These are phyloP conservation scores for Rhyzopertha dominica DNA, from an alignment of 1,140 invertebrate genomes.

Conservation along the genomic window DNA sequence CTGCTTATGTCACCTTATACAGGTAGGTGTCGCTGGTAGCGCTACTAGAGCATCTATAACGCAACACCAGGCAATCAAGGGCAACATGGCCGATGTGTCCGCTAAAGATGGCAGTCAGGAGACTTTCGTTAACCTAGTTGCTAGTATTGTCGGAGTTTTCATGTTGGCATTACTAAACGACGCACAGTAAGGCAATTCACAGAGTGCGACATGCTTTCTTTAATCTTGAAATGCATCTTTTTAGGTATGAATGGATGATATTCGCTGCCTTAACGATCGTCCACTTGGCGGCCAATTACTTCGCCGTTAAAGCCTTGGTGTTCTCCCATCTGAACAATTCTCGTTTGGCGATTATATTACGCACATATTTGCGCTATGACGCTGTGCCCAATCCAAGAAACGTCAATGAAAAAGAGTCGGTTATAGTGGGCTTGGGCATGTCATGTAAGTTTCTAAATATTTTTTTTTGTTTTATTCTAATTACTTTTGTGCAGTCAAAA, in stretches of 20 bases:
- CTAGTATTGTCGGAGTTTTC: slow-evolving; percentile 70
- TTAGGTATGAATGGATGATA: slow-evolving; percentile 60
- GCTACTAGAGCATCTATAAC: slow-evolving; percentile 89
- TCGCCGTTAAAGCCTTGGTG: slow-evolving; percentile 68
- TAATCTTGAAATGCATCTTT: slow-evolving; percentile 24
- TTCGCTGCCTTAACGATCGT: slow-evolving; percentile 70
- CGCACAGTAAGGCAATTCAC: slow-evolving; percentile 42
- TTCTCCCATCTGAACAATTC: slow-evolving; percentile 77
- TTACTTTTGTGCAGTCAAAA: slow-evolving; percentile 44
- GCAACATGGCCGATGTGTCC: slow-evolving; percentile 90
- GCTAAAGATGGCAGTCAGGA: slow-evolving; percentile 97
- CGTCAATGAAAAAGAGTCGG: slow-evolving; percentile 57
- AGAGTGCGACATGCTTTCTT: not conserved
- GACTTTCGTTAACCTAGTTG: slow-evolving; percentile 86
- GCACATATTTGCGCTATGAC: slow-evolving; percentile 54
- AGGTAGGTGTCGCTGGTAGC: slow-evolving; percentile 78
- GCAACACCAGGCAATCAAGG: slow-evolving; percentile 82
- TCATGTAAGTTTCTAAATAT: slow-evolving; percentile 41
- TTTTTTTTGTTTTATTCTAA: slow-evolving; percentile 38
- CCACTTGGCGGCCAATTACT: slow-evolving; percentile 83
- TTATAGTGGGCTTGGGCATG: slow-evolving; percentile 50
- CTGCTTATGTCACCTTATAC: slow-evolving; percentile 9
- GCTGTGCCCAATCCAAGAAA: slow-evolving; percentile 47
- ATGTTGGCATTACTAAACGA: slow-evolving; percentile 66
- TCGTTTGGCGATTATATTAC: slow-evolving; percentile 62